phyloP scores from a whole-genome alignment of 1,140 invertebrate genomes.

The Melanaphis sacchari region DNA sequence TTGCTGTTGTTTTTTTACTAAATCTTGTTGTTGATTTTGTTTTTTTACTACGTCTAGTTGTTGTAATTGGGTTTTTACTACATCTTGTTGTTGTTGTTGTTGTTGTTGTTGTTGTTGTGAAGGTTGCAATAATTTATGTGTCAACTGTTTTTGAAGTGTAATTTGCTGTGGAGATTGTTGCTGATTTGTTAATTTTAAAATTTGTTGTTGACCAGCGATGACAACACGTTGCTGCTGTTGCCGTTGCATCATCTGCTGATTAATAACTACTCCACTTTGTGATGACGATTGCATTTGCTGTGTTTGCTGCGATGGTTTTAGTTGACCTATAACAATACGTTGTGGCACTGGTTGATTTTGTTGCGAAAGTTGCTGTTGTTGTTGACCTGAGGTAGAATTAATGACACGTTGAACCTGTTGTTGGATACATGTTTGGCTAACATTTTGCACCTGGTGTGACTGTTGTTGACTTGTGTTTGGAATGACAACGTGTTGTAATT shows the following conservation, averaged over 20 bases:
- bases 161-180: background rate
- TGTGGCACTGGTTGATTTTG: background rate
- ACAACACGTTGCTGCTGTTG: slow-evolving; percentile 7
- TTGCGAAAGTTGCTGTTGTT: background rate
- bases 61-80: background rate
- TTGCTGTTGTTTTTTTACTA: background rate
- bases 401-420: background rate
- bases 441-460: background rate
- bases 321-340: slow-evolving; percentile 10
- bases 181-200: background rate
- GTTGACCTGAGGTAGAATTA: background rate
- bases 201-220: background rate
- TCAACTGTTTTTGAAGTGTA: background rate
- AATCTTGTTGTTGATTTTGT: background rate
- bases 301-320: background rate
- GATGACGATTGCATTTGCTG: background rate
- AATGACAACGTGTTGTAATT: background rate
- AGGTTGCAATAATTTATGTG: background rate
- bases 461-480: background rate
- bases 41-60: no score
- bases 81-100: background rate
- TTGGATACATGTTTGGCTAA: background rate
- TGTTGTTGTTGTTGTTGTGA: background rate
- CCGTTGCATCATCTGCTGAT: background rate
- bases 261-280: background rate